Evolutionary conservation across 2,888 invertebrate genomes (phyloP).

Genomic region (Drosophila ochracea): DNA sequence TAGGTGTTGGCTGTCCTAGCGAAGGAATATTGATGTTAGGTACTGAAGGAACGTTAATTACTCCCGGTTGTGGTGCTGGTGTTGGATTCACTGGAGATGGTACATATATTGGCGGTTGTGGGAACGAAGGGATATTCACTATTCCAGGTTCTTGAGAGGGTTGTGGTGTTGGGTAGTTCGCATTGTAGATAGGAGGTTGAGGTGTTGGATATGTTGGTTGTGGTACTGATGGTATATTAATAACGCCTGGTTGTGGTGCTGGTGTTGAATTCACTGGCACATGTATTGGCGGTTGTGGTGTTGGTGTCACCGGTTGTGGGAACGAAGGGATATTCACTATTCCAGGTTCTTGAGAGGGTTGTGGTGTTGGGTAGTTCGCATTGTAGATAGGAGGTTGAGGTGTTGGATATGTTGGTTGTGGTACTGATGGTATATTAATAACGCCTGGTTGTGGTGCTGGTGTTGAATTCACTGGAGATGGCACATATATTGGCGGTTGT

Average conservation of each 20-base stretch:
- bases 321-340: conserved; percentile 45
- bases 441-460: conserved; percentile 29
- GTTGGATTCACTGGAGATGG: background rate
- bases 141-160: conserved; percentile 17
- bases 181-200: conserved; percentile 14
- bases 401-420: conserved; percentile 62
- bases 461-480: conserved; percentile 11
- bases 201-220: conserved; percentile 62
- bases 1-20: conserved; percentile 21
- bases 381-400: conserved; percentile 14
- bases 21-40: conserved; percentile 53
- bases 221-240: conserved; percentile 35
- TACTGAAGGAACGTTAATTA: conserved; percentile 26
- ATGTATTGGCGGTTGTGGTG: conserved; percentile 22
- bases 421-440: conserved; percentile 36
- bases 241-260: conserved; percentile 16
- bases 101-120: conserved; percentile 25
- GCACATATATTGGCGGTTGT: conserved; percentile 20
- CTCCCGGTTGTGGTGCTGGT: conserved; percentile 11
- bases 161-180: conserved; percentile 51
- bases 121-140: conserved; percentile 43
- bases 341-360: conserved; percentile 12
- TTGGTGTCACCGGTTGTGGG: conserved; percentile 7
- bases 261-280: background rate
- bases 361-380: conserved; percentile 53